A percentile compares a stretch with the other conserved stretches of the same genome.
Evolutionary conservation across 2,113 vertebrate species (phyloP).

Genomic region (Eonycteris spelaea): DNA sequence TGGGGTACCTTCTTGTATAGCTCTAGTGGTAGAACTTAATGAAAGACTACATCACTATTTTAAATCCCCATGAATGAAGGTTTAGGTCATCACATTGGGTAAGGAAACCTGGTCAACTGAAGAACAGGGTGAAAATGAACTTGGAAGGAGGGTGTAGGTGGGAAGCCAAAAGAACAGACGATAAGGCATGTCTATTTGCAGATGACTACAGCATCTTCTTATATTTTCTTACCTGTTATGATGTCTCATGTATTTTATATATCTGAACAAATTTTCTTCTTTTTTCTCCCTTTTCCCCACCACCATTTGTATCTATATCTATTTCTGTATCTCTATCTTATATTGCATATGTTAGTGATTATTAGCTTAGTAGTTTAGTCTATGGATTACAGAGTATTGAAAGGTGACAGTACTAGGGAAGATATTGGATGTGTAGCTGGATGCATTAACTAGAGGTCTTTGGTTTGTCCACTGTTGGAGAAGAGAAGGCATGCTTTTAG

Average conservation of each 20-base stretch:
- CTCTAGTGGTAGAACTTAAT: background rate
- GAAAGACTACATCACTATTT: background rate
- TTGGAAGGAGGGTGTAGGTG: background rate
- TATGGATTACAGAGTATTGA: background rate
- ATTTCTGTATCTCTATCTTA: background rate
- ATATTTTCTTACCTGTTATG: background rate
- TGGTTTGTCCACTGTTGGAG: background rate
- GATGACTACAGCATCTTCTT: background rate
- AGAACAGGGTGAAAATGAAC: background rate
- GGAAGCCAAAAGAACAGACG: background rate
- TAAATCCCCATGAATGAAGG: background rate
- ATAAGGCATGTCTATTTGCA: background rate
- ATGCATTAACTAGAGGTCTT: background rate
- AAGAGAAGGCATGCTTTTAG: background rate
- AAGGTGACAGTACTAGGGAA: background rate
- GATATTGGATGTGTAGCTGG: background rate
- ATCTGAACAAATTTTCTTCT: background rate
- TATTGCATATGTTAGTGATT: background rate
- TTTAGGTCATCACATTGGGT: background rate
- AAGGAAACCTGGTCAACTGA: background rate
- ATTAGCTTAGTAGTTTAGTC: background rate
- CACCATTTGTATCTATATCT: background rate
- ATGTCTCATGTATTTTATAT: background rate
- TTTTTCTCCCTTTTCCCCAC: background rate
- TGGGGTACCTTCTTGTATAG: background rate